Conservation (phyloP, 1,140 invertebrate genomes). For the Hylyphantes graminicola region DNA sequence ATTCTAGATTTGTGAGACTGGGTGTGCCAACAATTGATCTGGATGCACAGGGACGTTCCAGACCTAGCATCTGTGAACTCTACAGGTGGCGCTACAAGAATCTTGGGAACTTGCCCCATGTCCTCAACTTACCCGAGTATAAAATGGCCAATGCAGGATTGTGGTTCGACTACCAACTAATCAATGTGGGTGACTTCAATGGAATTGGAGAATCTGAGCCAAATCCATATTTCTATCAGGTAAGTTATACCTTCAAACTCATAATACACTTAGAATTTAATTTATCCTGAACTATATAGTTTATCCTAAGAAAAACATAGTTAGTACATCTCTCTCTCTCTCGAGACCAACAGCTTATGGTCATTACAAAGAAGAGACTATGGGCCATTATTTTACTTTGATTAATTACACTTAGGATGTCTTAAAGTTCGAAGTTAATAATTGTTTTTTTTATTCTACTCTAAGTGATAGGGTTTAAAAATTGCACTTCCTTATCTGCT, state of each 20-base stretch:
- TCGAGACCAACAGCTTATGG: no score
- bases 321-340: no score
- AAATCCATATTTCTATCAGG: constrained; percentile 98
- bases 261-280: no score
- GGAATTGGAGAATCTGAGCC: constrained; percentile 97
- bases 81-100: constrained; percentile 99
- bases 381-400: no score
- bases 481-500: no score
- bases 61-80: constrained; percentile 90
- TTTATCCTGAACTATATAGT: no score
- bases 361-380: no score
- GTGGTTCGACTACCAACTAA: constrained; percentile 91
- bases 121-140: constrained; percentile 85
- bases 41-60: constrained; percentile 95
- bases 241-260: constrained; percentile 63
- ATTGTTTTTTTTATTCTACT: no score
- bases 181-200: constrained; percentile 98
- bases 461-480: no score
- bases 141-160: constrained; percentile 90
- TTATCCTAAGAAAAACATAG: no score
- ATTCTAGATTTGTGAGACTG: constrained; percentile 81
- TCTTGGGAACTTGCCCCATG: constrained; percentile 91
- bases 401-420: no score
- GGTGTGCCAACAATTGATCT: constrained; percentile 97
- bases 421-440: no score